Percentiles rank a stretch among this genome's conserved stretches.
These are phyloP conservation scores for Rhipidura dahli DNA, from an alignment of 2,113 vertebrate species.

Conservation along the genomic window DNA sequence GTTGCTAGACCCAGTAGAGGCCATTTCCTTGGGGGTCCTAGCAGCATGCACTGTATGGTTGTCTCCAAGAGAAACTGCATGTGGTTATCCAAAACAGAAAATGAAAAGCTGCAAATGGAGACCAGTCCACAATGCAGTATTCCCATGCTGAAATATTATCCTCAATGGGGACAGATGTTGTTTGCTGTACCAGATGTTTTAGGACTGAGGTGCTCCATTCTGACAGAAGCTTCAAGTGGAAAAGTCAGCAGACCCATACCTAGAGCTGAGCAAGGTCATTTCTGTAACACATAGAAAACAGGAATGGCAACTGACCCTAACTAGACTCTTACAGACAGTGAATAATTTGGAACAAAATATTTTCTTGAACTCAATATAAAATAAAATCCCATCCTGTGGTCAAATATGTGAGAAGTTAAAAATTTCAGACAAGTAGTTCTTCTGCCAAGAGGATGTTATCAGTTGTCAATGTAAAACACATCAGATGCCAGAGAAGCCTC, in stretches of 20 bases:
- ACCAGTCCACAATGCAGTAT: not conserved
- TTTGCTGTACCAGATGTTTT: not conserved
- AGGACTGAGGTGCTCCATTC: not conserved
- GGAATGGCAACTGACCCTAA: not conserved
- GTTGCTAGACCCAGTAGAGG: not conserved
- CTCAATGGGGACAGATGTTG: not conserved
- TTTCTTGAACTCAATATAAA: not conserved
- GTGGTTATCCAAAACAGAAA: not conserved
- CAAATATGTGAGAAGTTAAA: not conserved
- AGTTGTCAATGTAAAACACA: not conserved
- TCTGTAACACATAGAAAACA: not conserved
- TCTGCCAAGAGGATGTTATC: not conserved
- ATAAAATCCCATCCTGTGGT: not conserved
- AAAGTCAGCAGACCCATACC: not conserved
- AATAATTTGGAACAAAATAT: not conserved
- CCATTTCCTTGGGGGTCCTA: not conserved
- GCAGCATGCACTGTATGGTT: not conserved
- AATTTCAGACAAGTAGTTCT: not conserved
- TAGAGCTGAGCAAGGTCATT: not conserved
- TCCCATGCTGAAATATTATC: not conserved
- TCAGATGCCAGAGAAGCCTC: not conserved
- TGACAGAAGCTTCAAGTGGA: not conserved
- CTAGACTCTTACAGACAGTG: not conserved
- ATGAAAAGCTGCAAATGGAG: not conserved
- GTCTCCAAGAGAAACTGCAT: not conserved